Conservation (phyloP, 2,797 vertebrate species). For the Sebastes taczanowskii region DNA sequence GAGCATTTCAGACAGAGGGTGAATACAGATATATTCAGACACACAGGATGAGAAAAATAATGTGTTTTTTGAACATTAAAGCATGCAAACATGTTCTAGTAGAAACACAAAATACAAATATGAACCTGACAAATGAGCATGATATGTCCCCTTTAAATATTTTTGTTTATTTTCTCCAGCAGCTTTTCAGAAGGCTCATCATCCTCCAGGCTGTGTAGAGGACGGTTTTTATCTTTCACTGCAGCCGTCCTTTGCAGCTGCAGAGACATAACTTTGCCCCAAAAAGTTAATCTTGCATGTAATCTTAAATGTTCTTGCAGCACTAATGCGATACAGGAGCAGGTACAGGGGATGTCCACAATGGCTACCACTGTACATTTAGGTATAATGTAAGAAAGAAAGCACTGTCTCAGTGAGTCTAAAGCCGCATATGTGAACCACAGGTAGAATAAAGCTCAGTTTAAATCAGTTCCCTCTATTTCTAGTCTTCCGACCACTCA, state of each 20-base stretch:
- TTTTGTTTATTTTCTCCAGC: too few species aligned
- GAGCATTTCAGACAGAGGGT: neutral
- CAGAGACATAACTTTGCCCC: neutral
- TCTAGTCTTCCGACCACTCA: too few species aligned
- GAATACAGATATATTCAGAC: neutral
- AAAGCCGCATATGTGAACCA: slow-evolving; percentile 25
- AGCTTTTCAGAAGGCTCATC: neutral
- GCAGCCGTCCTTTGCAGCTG: neutral
- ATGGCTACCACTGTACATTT: slow-evolving; percentile 27
- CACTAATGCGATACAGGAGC: neutral
- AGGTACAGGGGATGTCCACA: slow-evolving; percentile 15
- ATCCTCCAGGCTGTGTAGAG: neutral
- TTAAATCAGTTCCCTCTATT: slow-evolving; percentile 20
- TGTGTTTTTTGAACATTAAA: neutral
- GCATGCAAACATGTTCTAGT: neutral
- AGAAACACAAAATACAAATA: neutral
- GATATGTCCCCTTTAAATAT: neutral
- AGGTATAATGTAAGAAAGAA: slow-evolving; percentile 33
- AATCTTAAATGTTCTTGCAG: slow-evolving; percentile 17
- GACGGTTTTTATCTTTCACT: neutral
- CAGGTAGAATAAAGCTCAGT: slow-evolving; percentile 53
- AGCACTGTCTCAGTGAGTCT: slow-evolving; percentile 44
- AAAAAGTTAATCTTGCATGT: neutral
- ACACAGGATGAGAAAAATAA: neutral
- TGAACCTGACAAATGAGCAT: neutral